Base-by-base conservation (phyloP, 1,140 invertebrate species). In the Streblospio benedicti region DNA sequence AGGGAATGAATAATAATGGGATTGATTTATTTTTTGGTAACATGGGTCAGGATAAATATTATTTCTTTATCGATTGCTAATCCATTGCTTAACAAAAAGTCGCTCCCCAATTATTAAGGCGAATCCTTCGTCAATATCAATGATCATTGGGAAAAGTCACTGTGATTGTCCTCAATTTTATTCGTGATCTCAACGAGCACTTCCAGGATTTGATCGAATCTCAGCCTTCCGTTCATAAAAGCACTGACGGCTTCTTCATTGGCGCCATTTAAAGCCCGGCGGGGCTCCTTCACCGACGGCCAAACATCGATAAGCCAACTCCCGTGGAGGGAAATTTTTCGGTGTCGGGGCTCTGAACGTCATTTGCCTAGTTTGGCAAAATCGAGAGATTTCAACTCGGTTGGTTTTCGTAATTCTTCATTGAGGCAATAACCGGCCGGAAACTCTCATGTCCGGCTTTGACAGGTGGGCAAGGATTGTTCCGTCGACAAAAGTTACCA, bases 371-470 rank as follows among this genome's bases (percentile, higher is more conserved):
- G 44, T 43, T 57, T 41, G n/a, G 44, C 23, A 35, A 38, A 38
- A 57, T 43, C 30, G 33, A 57, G 44, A 20, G 33, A 18, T 43
- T 57, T 57, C 18, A 20, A 43, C 23, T 57, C 14, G 18, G 23
- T 57, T 38, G 20, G 18, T 43, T 25, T 27, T 23, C 54, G 54
- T 27, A 27, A 9, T n/a, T 33, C 35, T 28, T 38, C 41, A 57
- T 20, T 35, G n/a, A 57, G 44, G 44, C 35, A 33, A 57, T 57
- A 57, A 35, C 25, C 20, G 44, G 44, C 44, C 2, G 54, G 54
- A 25, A 57, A 57, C n/a, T 57, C 44, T 38, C 54, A 57, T 57
- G 20, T 57, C 41, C 16, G 54, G 54, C n/a, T 27, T 14, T 5
- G 20, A 33, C 18, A 57, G 23, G 12, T 57, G 54, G 4, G 33